Conservation (phyloP, 92 coral and sea anemone genomes). For the Palythoa heliodiscus region DNA sequence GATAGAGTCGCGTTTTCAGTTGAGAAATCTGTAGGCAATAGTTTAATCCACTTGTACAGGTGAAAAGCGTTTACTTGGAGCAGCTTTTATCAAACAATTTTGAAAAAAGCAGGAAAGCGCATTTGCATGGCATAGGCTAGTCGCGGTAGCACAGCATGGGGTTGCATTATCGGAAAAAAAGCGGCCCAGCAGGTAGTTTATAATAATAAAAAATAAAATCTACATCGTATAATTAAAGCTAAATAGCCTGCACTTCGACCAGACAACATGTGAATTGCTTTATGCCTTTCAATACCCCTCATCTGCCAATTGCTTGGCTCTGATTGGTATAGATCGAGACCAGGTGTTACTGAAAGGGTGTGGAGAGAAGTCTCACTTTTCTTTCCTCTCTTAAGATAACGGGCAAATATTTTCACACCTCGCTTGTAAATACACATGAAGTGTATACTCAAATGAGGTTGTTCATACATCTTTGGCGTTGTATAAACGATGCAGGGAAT, state of each 20-base stretch:
- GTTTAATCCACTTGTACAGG: slow-evolving; percentile 54
- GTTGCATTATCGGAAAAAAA: slow-evolving; percentile 83
- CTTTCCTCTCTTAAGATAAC: slow-evolving; percentile 84
- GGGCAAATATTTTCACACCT: slow-evolving; percentile 86
- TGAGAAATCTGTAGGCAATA: slow-evolving; percentile 16
- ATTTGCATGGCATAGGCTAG: slow-evolving; percentile 69
- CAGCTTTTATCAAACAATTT: slow-evolving; percentile 59
- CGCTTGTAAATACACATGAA: slow-evolving; percentile 65
- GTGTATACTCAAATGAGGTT: slow-evolving; percentile 49
- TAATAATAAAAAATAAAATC: slow-evolving; percentile 96
- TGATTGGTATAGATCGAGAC: slow-evolving; percentile 79
- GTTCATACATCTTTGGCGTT: slow-evolving; percentile 46
- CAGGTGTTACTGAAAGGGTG: slow-evolving; percentile 94
- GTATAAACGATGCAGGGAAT: slow-evolving; percentile 58
- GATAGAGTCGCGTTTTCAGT: slow-evolving; percentile 43
- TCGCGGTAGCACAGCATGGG: slow-evolving; percentile 84
- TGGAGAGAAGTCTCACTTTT: slow-evolving; percentile 74
- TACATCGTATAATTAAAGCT: slow-evolving; percentile 95
- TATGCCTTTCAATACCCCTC: slow-evolving; percentile 90
- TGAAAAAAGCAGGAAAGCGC: slow-evolving; percentile 62
- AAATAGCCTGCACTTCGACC: slow-evolving; percentile 92
- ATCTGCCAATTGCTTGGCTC: slow-evolving; percentile 73
- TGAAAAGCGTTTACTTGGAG: slow-evolving; percentile 53
- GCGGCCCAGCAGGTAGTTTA: slow-evolving; percentile 91
- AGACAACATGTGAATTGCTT: slow-evolving; percentile 92